Conservation (phyloP, 2,888 invertebrate species). For the Athripsodes cinereus region DNA sequence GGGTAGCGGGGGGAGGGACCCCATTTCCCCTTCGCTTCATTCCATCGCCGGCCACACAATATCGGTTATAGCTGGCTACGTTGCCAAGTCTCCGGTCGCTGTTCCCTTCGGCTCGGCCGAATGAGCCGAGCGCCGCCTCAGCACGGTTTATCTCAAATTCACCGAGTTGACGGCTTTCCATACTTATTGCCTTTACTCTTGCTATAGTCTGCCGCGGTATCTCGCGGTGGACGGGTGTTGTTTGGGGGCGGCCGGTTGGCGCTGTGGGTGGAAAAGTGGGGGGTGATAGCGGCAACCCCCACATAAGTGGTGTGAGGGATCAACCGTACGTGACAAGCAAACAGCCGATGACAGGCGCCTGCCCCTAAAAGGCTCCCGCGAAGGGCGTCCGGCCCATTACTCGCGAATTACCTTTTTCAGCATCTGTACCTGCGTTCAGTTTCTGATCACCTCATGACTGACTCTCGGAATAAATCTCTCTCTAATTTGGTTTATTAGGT, state of each 20-base stretch:
- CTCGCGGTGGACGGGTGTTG: conserved; percentile 3
- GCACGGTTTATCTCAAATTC: conserved; percentile 1
- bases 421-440: not conserved
- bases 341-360: conserved; percentile 15
- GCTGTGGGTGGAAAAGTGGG: not conserved
- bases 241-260: not conserved
- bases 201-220: conserved; percentile 9
- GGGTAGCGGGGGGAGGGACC: conserved; percentile 57
- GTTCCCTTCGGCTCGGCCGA: conserved; percentile 10
- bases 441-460: too few species aligned
- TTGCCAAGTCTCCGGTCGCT: conserved; percentile 46
- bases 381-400: conserved; percentile 8
- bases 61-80: conserved; percentile 40
- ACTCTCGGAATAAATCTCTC: too few species aligned
- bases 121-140: not conserved
- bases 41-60: conserved; percentile 22
- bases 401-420: not conserved
- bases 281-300: not conserved
- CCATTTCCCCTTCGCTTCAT: conserved; percentile 33
- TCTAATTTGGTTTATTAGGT: too few species aligned
- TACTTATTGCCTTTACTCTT: conserved; percentile 5
- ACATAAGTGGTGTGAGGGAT: not conserved
- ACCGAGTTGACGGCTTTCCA: conserved; percentile 10
- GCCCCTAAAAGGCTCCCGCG: conserved; percentile 15
- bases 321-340: conserved; percentile 4